Evolutionary conservation across 2,797 vertebrate species (phyloP), one percentile per base, ranked within the genome.

Genomic region (Labroides dimidiatus): DNA sequence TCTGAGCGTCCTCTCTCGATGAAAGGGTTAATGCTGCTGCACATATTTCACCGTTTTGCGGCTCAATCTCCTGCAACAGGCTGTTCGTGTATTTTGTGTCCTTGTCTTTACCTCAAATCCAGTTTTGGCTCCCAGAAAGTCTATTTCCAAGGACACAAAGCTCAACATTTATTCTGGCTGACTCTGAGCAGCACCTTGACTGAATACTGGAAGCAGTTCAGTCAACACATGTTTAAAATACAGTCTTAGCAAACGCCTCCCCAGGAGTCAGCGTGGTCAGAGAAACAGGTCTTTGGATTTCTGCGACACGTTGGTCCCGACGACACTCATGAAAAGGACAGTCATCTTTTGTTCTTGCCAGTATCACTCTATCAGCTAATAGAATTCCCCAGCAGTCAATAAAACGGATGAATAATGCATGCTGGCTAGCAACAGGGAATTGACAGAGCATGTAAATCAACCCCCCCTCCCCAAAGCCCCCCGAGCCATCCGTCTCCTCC

Each of bases 401-500:
- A 89, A 92, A 85, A 79, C 4, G 70, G 82, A 91, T 93, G 91
- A 92, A 92, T 93, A 89, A 91, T 92, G 85, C 84, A 93, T 90
- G 80, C 67, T 45, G 70, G 60, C 78, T 68, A 62, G 86, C 87
- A 77, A 82, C 68, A 30, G 80, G 59, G 84, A 75, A 90, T 90
- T 81, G 90, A 84, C 84, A 81, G 85, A 80, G 87, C 87, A 90
- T 93, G 90, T 88, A 91, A 92, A 94, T 93, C 81, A 82, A 58
- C 69, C 82, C 48, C 48, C 45, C 81, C 56, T 81, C 82, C 78
- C 30, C 30, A 43, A 82, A 71, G 63, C 80, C 77, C 72, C 75
- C 20, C 10, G 49, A 82, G 69, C 73, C 57, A 17, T 70, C 76
- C n/a, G 49, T 89, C 86, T 86, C 64, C 49, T 37, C 73, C 72